Conservation (phyloP, 2,888 invertebrate genomes). For the Disparrhopalites patrizii region DNA sequence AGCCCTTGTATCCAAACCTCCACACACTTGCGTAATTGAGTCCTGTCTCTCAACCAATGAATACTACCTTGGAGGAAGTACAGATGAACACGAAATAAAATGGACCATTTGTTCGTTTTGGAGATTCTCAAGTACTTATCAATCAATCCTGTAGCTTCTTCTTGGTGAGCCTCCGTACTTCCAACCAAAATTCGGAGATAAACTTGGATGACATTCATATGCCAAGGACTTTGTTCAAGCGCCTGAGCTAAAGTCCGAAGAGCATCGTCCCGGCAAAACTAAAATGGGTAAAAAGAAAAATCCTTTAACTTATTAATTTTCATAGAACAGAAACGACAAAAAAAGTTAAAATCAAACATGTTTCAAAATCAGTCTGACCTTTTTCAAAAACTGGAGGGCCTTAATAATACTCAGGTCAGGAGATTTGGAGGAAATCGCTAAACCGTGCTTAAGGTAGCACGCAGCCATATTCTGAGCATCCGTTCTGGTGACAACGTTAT, state of each 20-base stretch:
- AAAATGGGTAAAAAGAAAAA: not conserved
- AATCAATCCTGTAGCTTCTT: not conserved
- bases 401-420: not conserved
- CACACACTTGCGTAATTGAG: not conserved
- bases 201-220: not conserved
- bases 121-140: not conserved
- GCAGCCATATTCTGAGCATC: not conserved
- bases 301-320: not conserved
- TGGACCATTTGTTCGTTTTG: not conserved
- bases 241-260: not conserved
- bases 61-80: conserved; percentile 5
- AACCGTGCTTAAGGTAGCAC: not conserved
- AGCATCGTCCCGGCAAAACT: conserved; percentile 11
- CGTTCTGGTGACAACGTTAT: not conserved
- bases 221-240: not conserved
- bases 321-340: not conserved
- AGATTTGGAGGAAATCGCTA: not conserved
- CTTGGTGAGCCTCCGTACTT: not conserved
- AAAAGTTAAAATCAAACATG: not conserved
- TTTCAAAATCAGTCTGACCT: not conserved
- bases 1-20: conserved; percentile 5
- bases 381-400: not conserved
- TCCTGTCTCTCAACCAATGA: not conserved
- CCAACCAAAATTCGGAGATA: conserved; percentile 14
- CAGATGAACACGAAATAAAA: not conserved